Base-by-base conservation (phyloP, 2,797 vertebrate species). In the Spizella passerina region DNA sequence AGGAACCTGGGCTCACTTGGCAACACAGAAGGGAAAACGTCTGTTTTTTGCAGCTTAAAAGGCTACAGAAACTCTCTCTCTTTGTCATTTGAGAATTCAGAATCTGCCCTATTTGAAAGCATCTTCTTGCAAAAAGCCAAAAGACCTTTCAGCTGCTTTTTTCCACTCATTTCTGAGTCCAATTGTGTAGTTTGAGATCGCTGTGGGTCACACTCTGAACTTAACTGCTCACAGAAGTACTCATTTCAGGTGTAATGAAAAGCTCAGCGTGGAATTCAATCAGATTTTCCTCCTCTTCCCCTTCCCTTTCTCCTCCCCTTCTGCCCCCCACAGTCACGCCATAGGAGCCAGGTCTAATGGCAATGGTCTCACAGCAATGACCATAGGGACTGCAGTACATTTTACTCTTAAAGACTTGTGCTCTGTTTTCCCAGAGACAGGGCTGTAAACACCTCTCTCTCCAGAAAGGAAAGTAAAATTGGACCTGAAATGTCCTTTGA, bases 251-350 rank as follows among this genome's bases (percentile, higher is more conserved):
- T 41, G 5, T 26, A 72, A 50, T 52, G 12, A 50, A 65, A 76
- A 82, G 3, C 2, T 69, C n/a, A 34, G 29, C 6, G 22, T 32
- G 9, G 56, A 59, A 80, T 66, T 73, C 41, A 88, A 36, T 11
- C 55, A 57, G 26, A 36, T 20, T 66, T 89, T 60, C 7, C 32
- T 49, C 50, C 30, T 39, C 19, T 46, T 44, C 9, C 13, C 27
- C 14, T 78, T 46, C 8, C 14, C 4, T 43, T 9, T 41, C 10
- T 7, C 34, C 5, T n/a, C 6, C 5, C 6, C 10, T 17, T 24
- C 14, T 38, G 4, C 4, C 7, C 29, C 16, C 2, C 4, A 29
- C 14, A 63, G 22, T 9, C 15, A 3, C 18, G 18, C 16, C 7
- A 3, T 1, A 68, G 46, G 24, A 86, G 4, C 6, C 4, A 30